Evolutionary conservation across 2,113 vertebrate species (phyloP), one percentile per base, ranked within the genome.

Genomic region (Pelusios castaneus): DNA sequence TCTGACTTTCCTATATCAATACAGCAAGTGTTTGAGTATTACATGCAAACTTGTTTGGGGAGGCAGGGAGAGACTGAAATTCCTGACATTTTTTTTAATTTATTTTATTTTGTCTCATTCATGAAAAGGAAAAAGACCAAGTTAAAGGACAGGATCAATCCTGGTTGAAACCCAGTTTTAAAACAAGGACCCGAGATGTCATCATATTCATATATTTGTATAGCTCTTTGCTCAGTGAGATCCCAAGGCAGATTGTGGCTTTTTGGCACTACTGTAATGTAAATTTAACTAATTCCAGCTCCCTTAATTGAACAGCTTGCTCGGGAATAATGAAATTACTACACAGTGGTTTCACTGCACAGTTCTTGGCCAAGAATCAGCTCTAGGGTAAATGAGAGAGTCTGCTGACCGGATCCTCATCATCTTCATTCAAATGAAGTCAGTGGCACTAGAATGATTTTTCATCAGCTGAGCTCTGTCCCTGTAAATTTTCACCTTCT

Each of bases 21-120:
- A 88, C 86, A 86, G 82, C 2, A 45, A 92, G 63, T 78, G 87
- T 93, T 90, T 90, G n/a, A 94, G 41, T 90, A 94, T 95, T 96
- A 93, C 60, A 16, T 84, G 41, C 87, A 89, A 93, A 91, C 93
- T 95, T 27, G 90, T 90, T 94, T 19, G 1, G 82, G 55, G 78
- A 82, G 47, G 22, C 0, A 2, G 91, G 88, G 85, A 93, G 77
- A 94, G 45, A 19, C 45, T 54, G 88, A 85, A 58, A 82, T 93
- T 92, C 54, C 27, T 84, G 21, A 73, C 52, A 27, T 41, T 86
- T 5, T 0, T 25, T 86, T 31, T 9, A 34, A 49, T 0, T 0
- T 3, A 5, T 9, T 2, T 49, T 67, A 4, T 60, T 49, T 43
- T 1, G 43, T 51, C 63, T 47, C 13, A 45, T 88, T 47, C 47